Evolutionary conservation across 2,888 invertebrate species (phyloP).

Genomic region (Galerucella pusilla): DNA sequence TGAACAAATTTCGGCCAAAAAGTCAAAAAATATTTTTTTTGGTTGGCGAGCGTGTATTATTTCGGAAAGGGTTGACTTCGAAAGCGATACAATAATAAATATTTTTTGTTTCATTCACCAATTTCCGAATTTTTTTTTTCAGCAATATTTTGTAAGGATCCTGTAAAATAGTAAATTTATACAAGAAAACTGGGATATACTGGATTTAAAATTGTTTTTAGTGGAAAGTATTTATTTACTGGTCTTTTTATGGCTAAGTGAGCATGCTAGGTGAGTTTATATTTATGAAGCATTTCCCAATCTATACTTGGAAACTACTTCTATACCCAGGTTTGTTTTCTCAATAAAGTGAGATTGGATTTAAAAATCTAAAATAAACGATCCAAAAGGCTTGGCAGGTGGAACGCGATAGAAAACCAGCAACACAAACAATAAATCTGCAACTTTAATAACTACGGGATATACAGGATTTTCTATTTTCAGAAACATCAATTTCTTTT

Average conservation of each 20-base stretch:
- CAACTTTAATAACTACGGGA: constrained; percentile 32
- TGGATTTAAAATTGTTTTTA: neutral
- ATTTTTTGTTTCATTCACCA: no score
- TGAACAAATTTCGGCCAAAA: no score
- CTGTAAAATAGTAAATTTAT: neutral
- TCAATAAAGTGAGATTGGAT: constrained; percentile 31
- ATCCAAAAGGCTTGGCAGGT: constrained; percentile 15
- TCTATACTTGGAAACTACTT: constrained; percentile 22
- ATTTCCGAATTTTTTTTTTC: no score
- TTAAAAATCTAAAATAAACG: constrained; percentile 35
- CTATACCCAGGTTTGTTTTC: constrained; percentile 23
- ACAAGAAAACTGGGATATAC: neutral
- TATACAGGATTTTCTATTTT: constrained; percentile 11
- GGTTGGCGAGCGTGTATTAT: no score
- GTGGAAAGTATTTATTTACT: constrained; percentile 4
- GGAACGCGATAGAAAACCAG: constrained; percentile 34
- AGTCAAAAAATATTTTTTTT: no score
- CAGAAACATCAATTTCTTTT: constrained; percentile 6
- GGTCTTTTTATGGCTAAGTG: constrained; percentile 14
- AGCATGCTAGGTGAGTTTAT: constrained; percentile 15
- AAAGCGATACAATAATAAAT: no score
- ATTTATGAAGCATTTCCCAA: constrained; percentile 25
- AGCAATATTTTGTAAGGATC: no score
- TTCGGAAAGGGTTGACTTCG: no score
- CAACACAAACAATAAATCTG: constrained; percentile 33